Conservation (phyloP, 2,888 invertebrate species). For the Pseudococcus jackbeardsleyi region DNA sequence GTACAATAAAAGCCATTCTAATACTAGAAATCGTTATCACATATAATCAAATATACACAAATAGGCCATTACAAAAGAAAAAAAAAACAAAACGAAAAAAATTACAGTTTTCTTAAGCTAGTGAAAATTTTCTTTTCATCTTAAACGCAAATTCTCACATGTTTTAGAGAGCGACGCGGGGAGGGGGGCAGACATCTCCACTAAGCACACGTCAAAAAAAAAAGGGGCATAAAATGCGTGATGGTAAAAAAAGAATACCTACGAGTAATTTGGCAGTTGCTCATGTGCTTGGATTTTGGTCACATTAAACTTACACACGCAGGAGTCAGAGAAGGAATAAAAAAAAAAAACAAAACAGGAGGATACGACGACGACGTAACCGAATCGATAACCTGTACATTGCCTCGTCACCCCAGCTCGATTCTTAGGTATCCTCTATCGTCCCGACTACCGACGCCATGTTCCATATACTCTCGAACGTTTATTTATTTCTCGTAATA, state of each 20-base stretch:
- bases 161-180: background rate
- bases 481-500: background rate
- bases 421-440: background rate
- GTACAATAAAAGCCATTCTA: slow-evolving; percentile 17
- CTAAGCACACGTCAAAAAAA: background rate
- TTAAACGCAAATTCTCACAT: background rate
- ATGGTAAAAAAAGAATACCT: background rate
- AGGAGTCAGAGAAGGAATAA: background rate
- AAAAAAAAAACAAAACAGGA: background rate
- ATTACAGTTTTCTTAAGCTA: background rate
- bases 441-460: slow-evolving; percentile 22
- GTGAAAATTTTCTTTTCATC: background rate
- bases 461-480: background rate
- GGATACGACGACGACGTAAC: slow-evolving; percentile 24
- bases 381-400: slow-evolving; percentile 34
- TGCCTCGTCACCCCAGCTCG: background rate
- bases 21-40: slow-evolving; percentile 52
- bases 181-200: background rate
- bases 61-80: slow-evolving; percentile 19
- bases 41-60: slow-evolving; percentile 41
- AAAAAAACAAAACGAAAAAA: background rate
- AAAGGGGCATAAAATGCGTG: background rate
- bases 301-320: slow-evolving; percentile 28
- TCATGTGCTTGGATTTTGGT: slow-evolving; percentile 36
- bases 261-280: slow-evolving; percentile 16